phyloP scores from a whole-genome alignment of 2,888 invertebrate species.

The Trissonchulus latispiculum region DNA sequence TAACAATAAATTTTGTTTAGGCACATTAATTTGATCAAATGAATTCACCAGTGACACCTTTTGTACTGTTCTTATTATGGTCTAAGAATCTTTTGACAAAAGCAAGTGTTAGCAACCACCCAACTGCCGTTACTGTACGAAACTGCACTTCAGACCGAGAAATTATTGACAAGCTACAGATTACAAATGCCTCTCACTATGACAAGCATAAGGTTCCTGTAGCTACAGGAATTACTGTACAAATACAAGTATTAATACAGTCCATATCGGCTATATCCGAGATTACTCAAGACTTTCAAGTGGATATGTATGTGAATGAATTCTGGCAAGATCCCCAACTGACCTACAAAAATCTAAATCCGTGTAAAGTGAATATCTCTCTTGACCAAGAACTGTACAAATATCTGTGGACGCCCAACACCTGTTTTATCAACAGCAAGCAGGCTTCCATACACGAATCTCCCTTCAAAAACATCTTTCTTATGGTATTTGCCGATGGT shows the following conservation, averaged over 20 bases:
- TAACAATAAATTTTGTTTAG: too few species aligned
- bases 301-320: constrained; percentile 45
- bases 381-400: constrained; percentile 25
- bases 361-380: constrained; percentile 42
- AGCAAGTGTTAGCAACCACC: too few species aligned
- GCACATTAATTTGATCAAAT: too few species aligned
- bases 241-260: constrained; percentile 43
- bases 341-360: constrained; percentile 35
- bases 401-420: constrained; percentile 19
- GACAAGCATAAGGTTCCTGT: not conserved
- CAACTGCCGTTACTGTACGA: too few species aligned
- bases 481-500: constrained; percentile 21
- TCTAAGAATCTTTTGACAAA: too few species aligned
- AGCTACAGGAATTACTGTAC: constrained; percentile 34
- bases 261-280: constrained; percentile 42
- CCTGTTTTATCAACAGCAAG: constrained; percentile 23
- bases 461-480: constrained; percentile 22
- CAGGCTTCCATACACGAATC: constrained; percentile 19
- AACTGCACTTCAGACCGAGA: not conserved
- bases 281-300: constrained; percentile 43
- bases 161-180: not conserved
- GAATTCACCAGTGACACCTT: too few species aligned
- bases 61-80: too few species aligned
- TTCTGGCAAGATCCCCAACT: constrained; percentile 29
- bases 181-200: not conserved